These are phyloP conservation scores for Peromyscus melanophrys DNA, from an alignment of 2,797 vertebrate species.

Conservation along the genomic window DNA sequence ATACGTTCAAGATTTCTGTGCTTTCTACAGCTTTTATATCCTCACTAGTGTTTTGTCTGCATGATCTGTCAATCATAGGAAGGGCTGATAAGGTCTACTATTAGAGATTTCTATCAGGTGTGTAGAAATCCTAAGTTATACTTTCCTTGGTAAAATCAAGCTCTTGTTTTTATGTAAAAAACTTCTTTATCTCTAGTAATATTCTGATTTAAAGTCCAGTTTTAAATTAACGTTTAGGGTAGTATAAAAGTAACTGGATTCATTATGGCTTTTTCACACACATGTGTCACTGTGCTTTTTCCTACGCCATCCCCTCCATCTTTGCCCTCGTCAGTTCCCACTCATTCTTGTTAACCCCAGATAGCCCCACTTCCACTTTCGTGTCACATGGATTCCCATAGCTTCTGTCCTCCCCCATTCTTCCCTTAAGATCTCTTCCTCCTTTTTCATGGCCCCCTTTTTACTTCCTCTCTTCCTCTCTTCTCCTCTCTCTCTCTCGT, in stretches of 20 bases:
- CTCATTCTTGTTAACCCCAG: background rate
- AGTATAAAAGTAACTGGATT: background rate
- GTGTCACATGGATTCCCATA: background rate
- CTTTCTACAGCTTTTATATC: background rate
- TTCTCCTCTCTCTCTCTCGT: too few species aligned
- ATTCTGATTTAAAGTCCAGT: slow-evolving; percentile 19
- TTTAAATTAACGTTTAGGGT: background rate
- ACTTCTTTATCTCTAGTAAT: background rate
- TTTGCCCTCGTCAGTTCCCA: background rate
- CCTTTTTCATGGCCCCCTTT: background rate
- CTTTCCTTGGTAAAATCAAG: slow-evolving; percentile 34
- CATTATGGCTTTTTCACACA: background rate
- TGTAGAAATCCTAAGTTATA: background rate
- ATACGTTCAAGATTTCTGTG: background rate
- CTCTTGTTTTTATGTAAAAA: background rate
- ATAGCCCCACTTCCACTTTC: background rate
- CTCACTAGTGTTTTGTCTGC: background rate
- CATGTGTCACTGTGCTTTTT: background rate
- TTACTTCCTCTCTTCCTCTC: too few species aligned
- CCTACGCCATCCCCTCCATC: rapidly evolving
- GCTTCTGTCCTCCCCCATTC: background rate
- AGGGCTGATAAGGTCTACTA: background rate
- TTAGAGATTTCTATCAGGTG: background rate
- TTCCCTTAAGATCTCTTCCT: background rate
- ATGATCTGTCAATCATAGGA: background rate